Evolutionary conservation across 2,888 invertebrate genomes (phyloP), one percentile per base, ranked within the genome.

Genomic region (Philereme vetulata): DNA sequence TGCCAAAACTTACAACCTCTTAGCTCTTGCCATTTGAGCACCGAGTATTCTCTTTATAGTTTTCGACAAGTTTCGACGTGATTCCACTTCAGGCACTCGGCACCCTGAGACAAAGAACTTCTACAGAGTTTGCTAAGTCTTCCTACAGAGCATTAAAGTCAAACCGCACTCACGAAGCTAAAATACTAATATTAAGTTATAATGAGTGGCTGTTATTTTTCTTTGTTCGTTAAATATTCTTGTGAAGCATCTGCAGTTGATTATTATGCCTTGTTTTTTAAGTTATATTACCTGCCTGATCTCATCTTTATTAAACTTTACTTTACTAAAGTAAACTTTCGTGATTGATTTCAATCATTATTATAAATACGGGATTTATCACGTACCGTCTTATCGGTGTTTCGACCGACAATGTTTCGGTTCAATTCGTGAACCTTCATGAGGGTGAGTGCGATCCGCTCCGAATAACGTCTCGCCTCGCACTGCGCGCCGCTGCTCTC

Each of bases 171-270:
- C 71, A 72, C 72, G 64, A 71, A 77, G 74, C 72, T 80, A 72
- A 78, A 79, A 80, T 72, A 77, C 72, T 78, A 80, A 78, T 81
- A 80, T 68, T 71, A 80, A 80, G 64, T 77, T 77, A 71, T 72
- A 75, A 76, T 76, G 66, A 75, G 64, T 64, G 58, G 46, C 67
- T 68, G 11, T 68, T 61, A 67, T 72, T 64, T 73, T 67, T 63
- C 68, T 71, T 59, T 21, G 36, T 36, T 48, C 1, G 6, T 48
- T 48, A 6, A 48, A 5, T 36, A 8, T 35, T 35, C 6, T 5
- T 46, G 33, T 21, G 21, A 2, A 21, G 21, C 21, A 21, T 1
- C 21, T 21, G 21, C 21, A 21, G 21, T 21, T 21, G 21, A 21
- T 21, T 21, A 21, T 21, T 21, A n/a, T 43, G 42, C 42, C 36